A percentile compares a stretch with the other conserved stretches of the same genome.
These are phyloP conservation scores for Blastomussa wellsi DNA, from an alignment of 92 coral and sea anemone genomes.

Conservation along the genomic window DNA sequence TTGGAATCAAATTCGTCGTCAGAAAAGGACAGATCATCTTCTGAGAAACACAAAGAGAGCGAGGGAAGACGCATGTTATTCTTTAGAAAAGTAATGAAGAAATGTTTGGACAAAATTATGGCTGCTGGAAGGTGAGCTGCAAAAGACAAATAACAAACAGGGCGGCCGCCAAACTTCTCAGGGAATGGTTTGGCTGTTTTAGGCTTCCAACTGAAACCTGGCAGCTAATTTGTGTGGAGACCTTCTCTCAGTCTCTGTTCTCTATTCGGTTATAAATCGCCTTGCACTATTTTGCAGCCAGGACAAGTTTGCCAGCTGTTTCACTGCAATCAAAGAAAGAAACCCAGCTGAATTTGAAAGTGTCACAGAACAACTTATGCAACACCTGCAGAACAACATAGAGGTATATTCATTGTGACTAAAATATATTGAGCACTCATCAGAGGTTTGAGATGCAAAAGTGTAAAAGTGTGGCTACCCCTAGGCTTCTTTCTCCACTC, in stretches of 20 bases:
- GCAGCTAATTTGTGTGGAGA: not conserved
- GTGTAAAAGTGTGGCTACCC: too few relatives aligned
- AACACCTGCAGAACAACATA: conserved; percentile 69
- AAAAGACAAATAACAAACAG: not conserved
- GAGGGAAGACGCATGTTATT: conserved; percentile 54
- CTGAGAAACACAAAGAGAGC: conserved; percentile 31
- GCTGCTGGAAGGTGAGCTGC: conserved; percentile 60
- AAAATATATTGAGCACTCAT: not conserved
- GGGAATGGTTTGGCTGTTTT: not conserved
- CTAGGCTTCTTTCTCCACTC: too few relatives aligned
- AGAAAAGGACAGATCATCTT: conserved; percentile 1
- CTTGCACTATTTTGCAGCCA: conserved; percentile 39
- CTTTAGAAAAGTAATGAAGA: conserved; percentile 67
- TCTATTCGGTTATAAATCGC: not conserved
- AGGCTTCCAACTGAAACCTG: not conserved
- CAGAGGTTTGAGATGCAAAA: not conserved
- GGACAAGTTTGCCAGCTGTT: conserved; percentile 73
- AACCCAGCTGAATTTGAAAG: conserved; percentile 75
- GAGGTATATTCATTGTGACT: conserved; percentile 53
- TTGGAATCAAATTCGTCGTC: not conserved
- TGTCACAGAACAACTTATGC: conserved; percentile 82
- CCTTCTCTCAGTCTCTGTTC: not conserved
- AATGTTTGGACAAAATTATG: conserved; percentile 75
- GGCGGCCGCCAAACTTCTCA: not conserved
- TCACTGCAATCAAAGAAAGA: conserved; percentile 56